Conservation (phyloP, 2,888 invertebrate genomes). For the Ophonus ardosiacus region DNA sequence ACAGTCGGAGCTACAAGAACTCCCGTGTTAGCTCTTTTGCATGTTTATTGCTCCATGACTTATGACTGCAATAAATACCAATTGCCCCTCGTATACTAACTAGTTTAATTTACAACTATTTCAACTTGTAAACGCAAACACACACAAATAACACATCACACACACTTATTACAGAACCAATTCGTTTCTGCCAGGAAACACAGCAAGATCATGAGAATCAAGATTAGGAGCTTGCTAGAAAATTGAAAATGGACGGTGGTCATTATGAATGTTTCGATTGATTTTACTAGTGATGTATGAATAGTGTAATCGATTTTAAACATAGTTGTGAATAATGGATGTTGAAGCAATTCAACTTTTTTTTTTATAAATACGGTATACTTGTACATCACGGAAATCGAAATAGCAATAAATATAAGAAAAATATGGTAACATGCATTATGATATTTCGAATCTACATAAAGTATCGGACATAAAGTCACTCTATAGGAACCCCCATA, state of each 20-base stretch:
- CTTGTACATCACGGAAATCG: too few relatives aligned
- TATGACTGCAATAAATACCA: constrained; percentile 49
- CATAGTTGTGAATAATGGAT: too few relatives aligned
- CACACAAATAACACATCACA: constrained; percentile 24
- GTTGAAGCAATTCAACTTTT: too few relatives aligned
- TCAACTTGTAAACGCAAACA: constrained; percentile 15
- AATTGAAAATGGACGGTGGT: neutral
- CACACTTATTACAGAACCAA: neutral
- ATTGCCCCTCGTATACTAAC: constrained; percentile 50
- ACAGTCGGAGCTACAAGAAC: constrained; percentile 28
- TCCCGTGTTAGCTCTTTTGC: constrained; percentile 47
- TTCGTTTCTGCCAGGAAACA: neutral
- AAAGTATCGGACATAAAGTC: too few relatives aligned
- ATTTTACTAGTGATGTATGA: too few relatives aligned
- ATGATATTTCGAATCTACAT: too few relatives aligned
- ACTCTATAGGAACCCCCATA: too few relatives aligned
- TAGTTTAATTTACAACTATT: constrained; percentile 53
- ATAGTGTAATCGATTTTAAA: too few relatives aligned
- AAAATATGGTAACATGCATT: too few relatives aligned
- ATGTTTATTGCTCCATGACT: constrained; percentile 49
- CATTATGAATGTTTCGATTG: neutral
- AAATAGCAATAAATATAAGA: too few relatives aligned
- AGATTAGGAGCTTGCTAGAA: neutral
- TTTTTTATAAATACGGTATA: too few relatives aligned
- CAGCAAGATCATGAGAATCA: neutral